Evolutionary conservation across 2,888 invertebrate genomes (phyloP), one percentile per base, ranked within the genome.

Genomic region (Nematopogon swammerdamellus): DNA sequence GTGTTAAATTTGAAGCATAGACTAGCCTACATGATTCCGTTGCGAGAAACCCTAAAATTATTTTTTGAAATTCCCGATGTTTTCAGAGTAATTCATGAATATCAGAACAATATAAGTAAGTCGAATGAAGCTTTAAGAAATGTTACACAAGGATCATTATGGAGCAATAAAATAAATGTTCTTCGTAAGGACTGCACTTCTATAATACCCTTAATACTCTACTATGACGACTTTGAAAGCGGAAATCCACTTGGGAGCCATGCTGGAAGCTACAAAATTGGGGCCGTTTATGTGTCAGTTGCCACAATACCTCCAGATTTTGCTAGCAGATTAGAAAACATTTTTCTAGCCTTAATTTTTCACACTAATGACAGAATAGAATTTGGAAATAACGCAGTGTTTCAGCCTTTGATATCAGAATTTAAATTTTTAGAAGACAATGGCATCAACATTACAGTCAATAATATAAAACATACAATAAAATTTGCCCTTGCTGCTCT

Each of bases 161-260:
- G 52, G 53, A n/a, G 51, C 50, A 25, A 50, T 47, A 50, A 42
- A 45, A 47, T n/a, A 20, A 29, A 46, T 8, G 6, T n/a, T 6
- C 18, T 48, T n/a, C n/a, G n/a, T n/a, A n/a, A n/a, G n/a, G 42
- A 5, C 17, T 16, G 49, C 16, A 52, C 55, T 46, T 46, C 50
- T 44, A 43, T 54, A 18, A 50, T 56, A 18, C 55, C 56, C 46
- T 46, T 58, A 52, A 54, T 55, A n/a, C 20, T 59, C 11, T 58
- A 55, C 51, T 56, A 47, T 50, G 59, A 60, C 50, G 59, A 61
- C 51, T 60, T 57, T 49, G 59, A 61, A 54, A 47, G 52, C 10
- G 57, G 58, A 29, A 60, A 61, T 52, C 56, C 60, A n/a, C 44
- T 60, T 29, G 59, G 59, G 8, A 57, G 55, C 44, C 60, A 58